Evolutionary conservation across 2,113 vertebrate genomes (phyloP).

Genomic region (Marmota flaviventris): DNA sequence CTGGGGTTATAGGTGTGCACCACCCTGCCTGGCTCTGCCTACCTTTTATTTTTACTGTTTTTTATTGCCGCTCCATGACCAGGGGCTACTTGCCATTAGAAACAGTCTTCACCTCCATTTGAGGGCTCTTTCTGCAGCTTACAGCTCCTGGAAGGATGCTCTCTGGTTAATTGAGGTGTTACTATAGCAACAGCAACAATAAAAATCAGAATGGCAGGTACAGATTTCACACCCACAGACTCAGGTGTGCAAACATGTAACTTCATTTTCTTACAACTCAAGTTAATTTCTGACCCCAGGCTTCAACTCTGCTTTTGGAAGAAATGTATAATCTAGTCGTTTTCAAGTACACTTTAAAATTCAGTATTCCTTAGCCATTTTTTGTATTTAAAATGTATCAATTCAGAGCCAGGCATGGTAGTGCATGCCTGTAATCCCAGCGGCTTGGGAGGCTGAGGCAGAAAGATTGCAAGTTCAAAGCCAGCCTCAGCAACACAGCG

Average conservation of each 20-base stretch:
- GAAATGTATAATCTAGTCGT: constrained; percentile 31
- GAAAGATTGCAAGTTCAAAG: no score
- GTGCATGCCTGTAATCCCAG: no score
- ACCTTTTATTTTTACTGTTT: no score
- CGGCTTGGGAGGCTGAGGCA: no score
- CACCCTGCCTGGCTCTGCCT: no score
- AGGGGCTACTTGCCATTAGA: neutral
- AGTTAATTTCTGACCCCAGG: constrained; percentile 51
- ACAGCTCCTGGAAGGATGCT: neutral
- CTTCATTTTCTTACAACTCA: constrained; percentile 53
- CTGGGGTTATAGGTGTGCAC: no score
- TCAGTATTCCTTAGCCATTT: constrained; percentile 15
- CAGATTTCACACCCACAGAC: constrained; percentile 4
- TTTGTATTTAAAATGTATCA: neutral
- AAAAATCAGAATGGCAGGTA: neutral
- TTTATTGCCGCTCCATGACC: neutral
- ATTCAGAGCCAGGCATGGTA: no score
- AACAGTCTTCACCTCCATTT: neutral
- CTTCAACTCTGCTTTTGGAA: constrained; percentile 35
- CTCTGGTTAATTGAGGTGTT: constrained; percentile 57
- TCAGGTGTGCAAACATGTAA: constrained; percentile 44
- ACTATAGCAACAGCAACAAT: constrained; percentile 30
- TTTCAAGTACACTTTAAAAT: constrained; percentile 15
- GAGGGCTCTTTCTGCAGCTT: neutral
- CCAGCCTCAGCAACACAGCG: no score